Base-by-base conservation (phyloP, 2,113 vertebrate species). In the Epinephelus fuscoguttatus region DNA sequence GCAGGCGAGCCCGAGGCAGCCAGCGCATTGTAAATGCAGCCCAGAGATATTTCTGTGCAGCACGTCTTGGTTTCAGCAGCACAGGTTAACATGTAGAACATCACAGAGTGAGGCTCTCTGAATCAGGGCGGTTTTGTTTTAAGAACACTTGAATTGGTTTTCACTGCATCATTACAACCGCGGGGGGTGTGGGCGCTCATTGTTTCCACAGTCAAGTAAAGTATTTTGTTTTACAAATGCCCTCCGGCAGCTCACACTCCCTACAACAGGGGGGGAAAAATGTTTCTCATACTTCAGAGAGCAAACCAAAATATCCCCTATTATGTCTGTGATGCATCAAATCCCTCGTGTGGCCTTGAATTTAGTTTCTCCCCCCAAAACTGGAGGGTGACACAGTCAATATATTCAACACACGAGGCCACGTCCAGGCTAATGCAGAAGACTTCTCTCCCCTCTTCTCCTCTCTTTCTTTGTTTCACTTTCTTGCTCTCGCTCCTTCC, bases 161-260 rank as follows among this genome's bases (percentile, higher is more conserved):
- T 89, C 82, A 88, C 84, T 88, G 80, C 76, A 88, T 93, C 87
- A 91, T 93, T 93, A 90, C 82, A 79, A 77, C 79, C 62, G 18
- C 50, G 53, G 88, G 89, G 81, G 86, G 83, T 81, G 88, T 59
- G 77, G 72, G 75, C 70, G 69, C 84, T 93, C 80, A 87, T 86
- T 89, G 90, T 90, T 94, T 92, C 86, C 78, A 86, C 85, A 89
- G 81, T 86, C 84, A 86, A 88, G 88, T 89, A 68, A 79, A 92
- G 82, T 89, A 90, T 94, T 94, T 93, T 93, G 89, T 89, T 93
- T 89, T 91, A 93, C 88, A 93, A 94, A 93, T 88, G 91, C 86
- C 80, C 89, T 91, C 86, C 23, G 45, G 93, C 83, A 84, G 87
- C 84, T 91, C 84, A 71, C 75, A 78, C 87, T 89, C 52, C 70